phyloP scores from a whole-genome alignment of 1,140 invertebrate genomes.

The Cyclina sinensis region DNA sequence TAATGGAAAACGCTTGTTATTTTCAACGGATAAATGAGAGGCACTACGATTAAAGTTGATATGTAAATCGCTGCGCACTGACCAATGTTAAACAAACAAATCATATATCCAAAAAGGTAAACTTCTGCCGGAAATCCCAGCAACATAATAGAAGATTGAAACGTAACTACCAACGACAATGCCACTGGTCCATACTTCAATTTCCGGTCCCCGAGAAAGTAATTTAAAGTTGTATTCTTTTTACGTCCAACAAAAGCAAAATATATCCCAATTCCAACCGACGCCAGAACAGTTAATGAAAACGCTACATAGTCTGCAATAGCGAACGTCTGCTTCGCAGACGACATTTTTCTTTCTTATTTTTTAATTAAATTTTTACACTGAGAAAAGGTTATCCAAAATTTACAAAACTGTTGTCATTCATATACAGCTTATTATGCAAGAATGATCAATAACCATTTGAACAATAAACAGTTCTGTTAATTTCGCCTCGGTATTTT shows the following conservation, averaged over 20 bases:
- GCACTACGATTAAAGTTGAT: slow-evolving; percentile 75
- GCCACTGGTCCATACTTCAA: slow-evolving; percentile 56
- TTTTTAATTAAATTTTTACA: no score
- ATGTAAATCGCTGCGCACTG: slow-evolving; percentile 72
- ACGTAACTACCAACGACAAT: slow-evolving; percentile 63
- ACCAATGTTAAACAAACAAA: slow-evolving; percentile 38
- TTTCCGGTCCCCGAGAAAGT: slow-evolving; percentile 90
- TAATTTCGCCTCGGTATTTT: no score
- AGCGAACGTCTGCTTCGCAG: slow-evolving; percentile 2
- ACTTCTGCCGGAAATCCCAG: slow-evolving; percentile 67
- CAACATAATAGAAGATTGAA: slow-evolving; percentile 82
- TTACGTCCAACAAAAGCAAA: slow-evolving; percentile 93
- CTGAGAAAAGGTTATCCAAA: no score
- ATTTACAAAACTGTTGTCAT: no score
- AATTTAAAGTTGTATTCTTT: slow-evolving; percentile 94
- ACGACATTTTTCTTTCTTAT: slow-evolving; percentile 15
- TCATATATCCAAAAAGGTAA: slow-evolving; percentile 61
- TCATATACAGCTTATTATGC: no score
- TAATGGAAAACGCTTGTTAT: slow-evolving; percentile 78
- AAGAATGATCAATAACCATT: no score
- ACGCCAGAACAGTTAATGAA: slow-evolving; percentile 42
- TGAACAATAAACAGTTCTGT: no score
- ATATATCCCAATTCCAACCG: slow-evolving; percentile 92
- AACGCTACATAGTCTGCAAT: slow-evolving; percentile 68
- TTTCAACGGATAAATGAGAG: slow-evolving; percentile 80